Evolutionary conservation across 1,140 invertebrate species (phyloP), one percentile per base, ranked within the genome.

Genomic region (Eupristina koningsbergeri): DNA sequence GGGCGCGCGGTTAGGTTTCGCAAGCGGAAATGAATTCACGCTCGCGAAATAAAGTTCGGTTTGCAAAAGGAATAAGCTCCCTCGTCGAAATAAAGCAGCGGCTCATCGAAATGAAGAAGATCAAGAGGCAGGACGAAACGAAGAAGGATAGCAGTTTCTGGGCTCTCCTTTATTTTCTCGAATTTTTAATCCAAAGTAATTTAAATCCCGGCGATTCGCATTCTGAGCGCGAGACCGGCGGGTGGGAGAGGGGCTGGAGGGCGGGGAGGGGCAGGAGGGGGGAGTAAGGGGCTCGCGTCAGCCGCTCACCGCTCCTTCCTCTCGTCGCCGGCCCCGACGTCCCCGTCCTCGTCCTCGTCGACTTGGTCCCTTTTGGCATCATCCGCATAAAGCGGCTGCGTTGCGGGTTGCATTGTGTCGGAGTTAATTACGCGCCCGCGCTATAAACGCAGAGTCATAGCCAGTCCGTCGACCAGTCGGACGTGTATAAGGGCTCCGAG

Each of bases 401-500:
- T n/a, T n/a, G n/a, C 80, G 85, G 85, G 86, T 86, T 86, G 89
- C 89, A 92, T 91, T 92, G 90, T 90, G 88, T 88, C 89, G 84
- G 85, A 92, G 90, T 92, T 92, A 92, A 92, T 92, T 92, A 92
- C 89, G 88, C 80, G 88, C 87, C 80, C 58, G 63, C 80, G 61
- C 58, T 41, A 92, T 91, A 92, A 92, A 87, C 85, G 91, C 91
- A 88, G 31, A 89, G 91, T 92, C 91, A 92, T 91, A 91, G 80
- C 77, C 77, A 80, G 79, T n/a, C n/a, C n/a, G n/a, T 80, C 76
- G 73, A 71, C 36, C 76, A 78, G 61, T 79, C 50, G 58, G 81
- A 84, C 85, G 82, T 82, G 78, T 83, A 47, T 74, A 75, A 53
- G 75, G 26, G 58, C 34, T 67, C 61, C 47, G 29, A 81, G 77